Percentiles rank a stretch among this genome's conserved stretches.
Conservation (phyloP, 2,888 invertebrate species). For the Bellardia pandia region DNA sequence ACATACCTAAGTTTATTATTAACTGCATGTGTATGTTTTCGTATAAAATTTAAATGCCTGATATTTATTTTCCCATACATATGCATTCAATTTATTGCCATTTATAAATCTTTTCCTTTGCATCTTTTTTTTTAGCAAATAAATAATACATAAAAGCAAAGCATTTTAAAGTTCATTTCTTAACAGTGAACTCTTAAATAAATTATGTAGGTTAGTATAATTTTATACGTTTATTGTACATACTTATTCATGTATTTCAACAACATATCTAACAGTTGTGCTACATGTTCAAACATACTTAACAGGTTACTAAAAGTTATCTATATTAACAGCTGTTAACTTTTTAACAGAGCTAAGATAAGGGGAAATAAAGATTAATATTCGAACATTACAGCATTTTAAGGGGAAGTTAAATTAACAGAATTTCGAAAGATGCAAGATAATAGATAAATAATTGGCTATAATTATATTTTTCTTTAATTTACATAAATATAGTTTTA, state of each 20-base stretch:
- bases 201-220: slow-evolving; percentile 58
- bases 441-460: not conserved
- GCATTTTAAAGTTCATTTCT: slow-evolving; percentile 7
- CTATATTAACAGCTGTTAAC: not conserved
- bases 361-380: slow-evolving; percentile 17
- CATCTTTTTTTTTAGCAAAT: too few relatives aligned
- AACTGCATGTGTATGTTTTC: too few relatives aligned
- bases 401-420: not conserved
- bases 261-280: not conserved
- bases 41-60: too few relatives aligned
- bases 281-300: too few relatives aligned
- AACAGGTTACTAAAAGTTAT: not conserved
- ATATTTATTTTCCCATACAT: too few relatives aligned
- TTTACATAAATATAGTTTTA: too few relatives aligned
- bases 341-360: not conserved
- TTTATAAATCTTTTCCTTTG: too few relatives aligned
- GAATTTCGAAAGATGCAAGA: not conserved
- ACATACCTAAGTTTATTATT: too few relatives aligned
- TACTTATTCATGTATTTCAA: not conserved
- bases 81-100: too few relatives aligned
- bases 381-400: slow-evolving; percentile 6
- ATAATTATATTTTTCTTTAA: too few relatives aligned
- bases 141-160: not conserved
- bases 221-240: slow-evolving; percentile 12
- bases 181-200: slow-evolving; percentile 44